Percentiles rank a stretch among this genome's conserved stretches.
phyloP scores from a whole-genome alignment of 2,797 vertebrate species.

The Aldrovandia affinis region DNA sequence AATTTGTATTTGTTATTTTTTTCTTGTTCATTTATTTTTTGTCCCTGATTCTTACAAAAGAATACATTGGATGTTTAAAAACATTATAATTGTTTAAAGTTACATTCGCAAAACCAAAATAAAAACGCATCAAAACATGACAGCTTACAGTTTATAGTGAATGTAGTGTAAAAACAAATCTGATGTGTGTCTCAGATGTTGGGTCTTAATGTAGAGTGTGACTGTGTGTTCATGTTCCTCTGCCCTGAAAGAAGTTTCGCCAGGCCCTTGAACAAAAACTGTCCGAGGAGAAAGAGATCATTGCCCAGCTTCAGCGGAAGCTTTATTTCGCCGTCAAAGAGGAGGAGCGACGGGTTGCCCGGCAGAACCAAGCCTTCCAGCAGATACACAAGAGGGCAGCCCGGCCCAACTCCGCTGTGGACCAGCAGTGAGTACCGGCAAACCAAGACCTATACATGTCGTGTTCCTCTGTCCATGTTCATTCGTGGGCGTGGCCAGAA shows the following conservation, averaged over 20 bases:
- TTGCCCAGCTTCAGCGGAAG: slow-evolving; percentile 74
- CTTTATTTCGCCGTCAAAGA: slow-evolving; percentile 69
- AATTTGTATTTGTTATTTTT: too few species aligned
- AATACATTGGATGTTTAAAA: too few species aligned
- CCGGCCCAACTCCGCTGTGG: slow-evolving; percentile 59
- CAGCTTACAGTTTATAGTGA: too few species aligned
- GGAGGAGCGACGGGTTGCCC: slow-evolving; percentile 68
- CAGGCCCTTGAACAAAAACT: slow-evolving; percentile 73
- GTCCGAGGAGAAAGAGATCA: slow-evolving; percentile 68
- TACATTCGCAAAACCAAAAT: too few species aligned
- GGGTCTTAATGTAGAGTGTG: neutral
- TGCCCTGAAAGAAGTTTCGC: slow-evolving; percentile 64
- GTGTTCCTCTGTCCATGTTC: neutral
- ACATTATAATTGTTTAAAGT: too few species aligned
- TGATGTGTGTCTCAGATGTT: too few species aligned
- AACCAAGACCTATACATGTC: neutral
- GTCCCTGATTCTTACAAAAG: too few species aligned
- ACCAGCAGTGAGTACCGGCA: slow-evolving; percentile 72
- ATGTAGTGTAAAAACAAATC: too few species aligned
- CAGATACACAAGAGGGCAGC: slow-evolving; percentile 69
- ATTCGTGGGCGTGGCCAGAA: neutral
- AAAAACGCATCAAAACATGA: too few species aligned
- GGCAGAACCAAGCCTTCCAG: slow-evolving; percentile 74
- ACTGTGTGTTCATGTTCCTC: neutral
- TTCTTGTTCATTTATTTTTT: too few species aligned